phyloP scores from a whole-genome alignment of 2,888 invertebrate species.

The Pinctada fucata region DNA sequence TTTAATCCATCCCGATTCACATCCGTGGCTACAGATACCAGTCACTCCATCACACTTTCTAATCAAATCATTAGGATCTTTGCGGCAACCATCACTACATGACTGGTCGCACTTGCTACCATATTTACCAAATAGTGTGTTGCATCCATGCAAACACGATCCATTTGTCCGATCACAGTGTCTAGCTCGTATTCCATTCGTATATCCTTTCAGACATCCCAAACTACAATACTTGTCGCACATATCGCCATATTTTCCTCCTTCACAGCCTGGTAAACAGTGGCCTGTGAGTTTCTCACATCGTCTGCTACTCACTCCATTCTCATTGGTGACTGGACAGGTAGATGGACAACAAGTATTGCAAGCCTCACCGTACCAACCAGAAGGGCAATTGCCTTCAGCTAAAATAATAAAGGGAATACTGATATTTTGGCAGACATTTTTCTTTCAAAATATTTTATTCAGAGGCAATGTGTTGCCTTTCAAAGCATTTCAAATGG shows the following conservation, averaged over 20 bases:
- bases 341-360: slow-evolving; percentile 13
- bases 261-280: slow-evolving; percentile 35
- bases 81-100: slow-evolving; percentile 39
- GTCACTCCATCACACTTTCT: slow-evolving; percentile 14
- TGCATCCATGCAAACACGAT: slow-evolving; percentile 46
- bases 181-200: slow-evolving; percentile 40
- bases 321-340: slow-evolving; percentile 40
- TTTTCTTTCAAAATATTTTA: too few relatives aligned
- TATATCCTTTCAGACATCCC: slow-evolving; percentile 39
- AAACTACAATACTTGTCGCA: slow-evolving; percentile 42
- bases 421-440: too few relatives aligned
- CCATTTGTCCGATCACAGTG: slow-evolving; percentile 45
- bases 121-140: slow-evolving; percentile 40
- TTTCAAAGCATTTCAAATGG: too few relatives aligned
- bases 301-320: slow-evolving; percentile 40
- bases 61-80: slow-evolving; percentile 20
- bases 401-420: too few relatives aligned
- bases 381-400: not conserved
- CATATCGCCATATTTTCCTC: slow-evolving; percentile 33
- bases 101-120: slow-evolving; percentile 43
- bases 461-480: too few relatives aligned
- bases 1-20: slow-evolving; percentile 31
- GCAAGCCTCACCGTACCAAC: slow-evolving; percentile 37
- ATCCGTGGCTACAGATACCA: slow-evolving; percentile 25
- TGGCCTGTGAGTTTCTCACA: slow-evolving; percentile 42